Conservation (phyloP, 2,113 vertebrate species). For the Okapia johnstoni region DNA sequence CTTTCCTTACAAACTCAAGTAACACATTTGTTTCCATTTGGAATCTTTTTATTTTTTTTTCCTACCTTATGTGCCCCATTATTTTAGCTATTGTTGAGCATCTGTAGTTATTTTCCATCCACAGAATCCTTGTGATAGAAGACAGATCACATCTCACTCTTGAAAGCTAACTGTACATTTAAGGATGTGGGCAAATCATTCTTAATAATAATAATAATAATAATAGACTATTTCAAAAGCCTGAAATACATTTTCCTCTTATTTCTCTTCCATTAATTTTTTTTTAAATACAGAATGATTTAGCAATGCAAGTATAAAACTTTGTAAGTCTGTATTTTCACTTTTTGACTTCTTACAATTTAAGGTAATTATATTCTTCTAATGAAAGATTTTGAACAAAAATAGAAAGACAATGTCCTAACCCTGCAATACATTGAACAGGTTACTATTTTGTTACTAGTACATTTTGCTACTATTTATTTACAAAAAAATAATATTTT, state of each 20-base stretch:
- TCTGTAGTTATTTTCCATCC: background rate
- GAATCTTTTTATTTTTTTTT: background rate
- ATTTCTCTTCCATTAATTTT: background rate
- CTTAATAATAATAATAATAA: background rate
- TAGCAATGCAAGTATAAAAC: background rate
- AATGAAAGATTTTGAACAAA: background rate
- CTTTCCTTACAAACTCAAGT: background rate
- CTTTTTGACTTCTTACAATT: background rate
- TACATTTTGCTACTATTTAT: background rate
- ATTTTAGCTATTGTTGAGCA: background rate
- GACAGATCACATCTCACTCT: background rate
- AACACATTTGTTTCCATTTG: background rate
- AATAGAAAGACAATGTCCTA: background rate
- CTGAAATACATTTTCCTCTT: background rate
- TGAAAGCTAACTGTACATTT: background rate
- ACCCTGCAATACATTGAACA: background rate
- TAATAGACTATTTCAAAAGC: background rate
- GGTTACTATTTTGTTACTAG: background rate
- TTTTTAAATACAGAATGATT: background rate
- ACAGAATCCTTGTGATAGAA: background rate
- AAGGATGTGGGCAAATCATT: background rate
- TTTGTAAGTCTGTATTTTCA: background rate
- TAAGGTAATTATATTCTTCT: background rate
- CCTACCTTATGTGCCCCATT: background rate
- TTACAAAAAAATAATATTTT: background rate